Evolutionary conservation across 2,113 vertebrate species (phyloP).

Genomic region (Etheostoma cragini): DNA sequence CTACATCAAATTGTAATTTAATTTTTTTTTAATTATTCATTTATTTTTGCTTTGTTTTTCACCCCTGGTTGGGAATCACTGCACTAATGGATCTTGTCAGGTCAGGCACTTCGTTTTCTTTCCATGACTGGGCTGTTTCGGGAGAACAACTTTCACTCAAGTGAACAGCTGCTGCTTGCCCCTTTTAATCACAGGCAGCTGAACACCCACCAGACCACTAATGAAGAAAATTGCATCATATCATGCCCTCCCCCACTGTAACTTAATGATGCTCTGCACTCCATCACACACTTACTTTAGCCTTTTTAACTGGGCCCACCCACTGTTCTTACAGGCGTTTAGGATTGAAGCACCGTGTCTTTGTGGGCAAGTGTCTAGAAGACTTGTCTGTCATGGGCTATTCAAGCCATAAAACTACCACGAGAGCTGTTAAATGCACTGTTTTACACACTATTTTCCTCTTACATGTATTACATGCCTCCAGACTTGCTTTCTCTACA

Average conservation of each 20-base stretch:
- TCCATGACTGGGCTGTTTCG: constrained; percentile 50
- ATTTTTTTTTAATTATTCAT: not conserved
- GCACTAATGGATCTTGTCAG: constrained; percentile 2
- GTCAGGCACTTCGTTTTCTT: constrained; percentile 2
- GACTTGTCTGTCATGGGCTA: constrained; percentile 48
- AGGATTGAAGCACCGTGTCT: constrained; percentile 34
- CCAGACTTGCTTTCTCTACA: constrained; percentile 30
- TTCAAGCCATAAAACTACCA: constrained; percentile 46
- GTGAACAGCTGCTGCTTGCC: constrained; percentile 73
- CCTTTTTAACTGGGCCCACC: constrained; percentile 53
- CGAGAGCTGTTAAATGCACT: constrained; percentile 49
- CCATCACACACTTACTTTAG: constrained; percentile 30
- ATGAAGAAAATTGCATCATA: constrained; percentile 69
- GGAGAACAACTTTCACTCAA: constrained; percentile 67
- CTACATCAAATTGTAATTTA: not conserved
- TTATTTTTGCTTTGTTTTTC: no score
- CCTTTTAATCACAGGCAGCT: constrained; percentile 59
- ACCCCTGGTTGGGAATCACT: not conserved
- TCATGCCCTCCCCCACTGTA: constrained; percentile 40
- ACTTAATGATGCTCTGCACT: constrained; percentile 43
- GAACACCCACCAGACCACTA: constrained; percentile 54
- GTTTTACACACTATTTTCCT: constrained; percentile 57
- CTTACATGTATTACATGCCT: constrained; percentile 17
- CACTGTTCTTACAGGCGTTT: constrained; percentile 47
- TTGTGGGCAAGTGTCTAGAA: constrained; percentile 52